Evolutionary conservation across 1,140 invertebrate genomes (phyloP).

Genomic region (Battus philenor): DNA sequence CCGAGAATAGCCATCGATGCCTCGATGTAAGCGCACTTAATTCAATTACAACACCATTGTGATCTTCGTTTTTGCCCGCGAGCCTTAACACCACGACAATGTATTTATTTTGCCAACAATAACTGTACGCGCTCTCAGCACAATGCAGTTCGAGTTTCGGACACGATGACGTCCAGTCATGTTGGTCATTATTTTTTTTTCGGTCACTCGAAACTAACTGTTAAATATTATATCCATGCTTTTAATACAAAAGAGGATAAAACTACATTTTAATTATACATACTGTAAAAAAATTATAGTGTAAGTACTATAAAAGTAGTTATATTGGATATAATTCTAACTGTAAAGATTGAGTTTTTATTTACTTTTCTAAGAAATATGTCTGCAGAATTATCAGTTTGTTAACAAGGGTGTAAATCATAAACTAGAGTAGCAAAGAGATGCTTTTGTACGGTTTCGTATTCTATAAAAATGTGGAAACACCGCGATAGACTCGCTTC

Average conservation of each 20-base stretch:
- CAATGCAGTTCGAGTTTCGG: constrained; percentile 29
- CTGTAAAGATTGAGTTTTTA: too few relatives aligned
- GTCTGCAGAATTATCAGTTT: too few relatives aligned
- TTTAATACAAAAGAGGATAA: neutral
- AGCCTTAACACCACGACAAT: constrained; percentile 48
- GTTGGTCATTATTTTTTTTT: constrained; percentile 60
- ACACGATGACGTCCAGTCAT: constrained; percentile 35
- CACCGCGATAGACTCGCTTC: too few relatives aligned
- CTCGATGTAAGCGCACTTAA: constrained; percentile 28
- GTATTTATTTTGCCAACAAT: constrained; percentile 70
- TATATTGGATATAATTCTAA: too few relatives aligned
- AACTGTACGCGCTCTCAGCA: constrained; percentile 43
- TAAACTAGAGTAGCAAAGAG: too few relatives aligned
- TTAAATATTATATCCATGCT: constrained; percentile 13
- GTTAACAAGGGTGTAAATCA: too few relatives aligned
- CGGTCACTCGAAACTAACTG: constrained; percentile 51
- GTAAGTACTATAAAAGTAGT: too few relatives aligned
- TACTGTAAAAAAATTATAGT: too few relatives aligned
- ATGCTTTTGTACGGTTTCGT: too few relatives aligned
- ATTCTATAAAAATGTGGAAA: too few relatives aligned
- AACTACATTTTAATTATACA: too few relatives aligned
- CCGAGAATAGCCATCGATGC: constrained; percentile 6
- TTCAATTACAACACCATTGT: constrained; percentile 61
- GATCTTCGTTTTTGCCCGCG: constrained; percentile 41
- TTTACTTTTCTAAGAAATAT: too few relatives aligned